Conservation (phyloP, 2,888 invertebrate genomes). For the Chouioia cunea region DNA sequence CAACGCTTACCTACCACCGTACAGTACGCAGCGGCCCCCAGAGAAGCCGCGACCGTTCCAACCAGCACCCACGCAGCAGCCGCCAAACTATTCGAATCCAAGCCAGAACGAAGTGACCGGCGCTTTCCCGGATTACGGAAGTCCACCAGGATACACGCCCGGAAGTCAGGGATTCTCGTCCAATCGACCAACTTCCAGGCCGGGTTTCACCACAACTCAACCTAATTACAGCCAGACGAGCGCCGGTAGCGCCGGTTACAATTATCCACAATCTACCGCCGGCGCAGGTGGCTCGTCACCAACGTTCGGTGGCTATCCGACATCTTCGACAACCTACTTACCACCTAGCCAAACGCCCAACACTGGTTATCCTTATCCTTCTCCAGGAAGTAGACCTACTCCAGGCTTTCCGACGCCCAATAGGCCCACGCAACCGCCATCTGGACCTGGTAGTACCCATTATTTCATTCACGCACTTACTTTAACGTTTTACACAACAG, state of each 20-base stretch:
- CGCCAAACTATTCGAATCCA: slow-evolving; percentile 62
- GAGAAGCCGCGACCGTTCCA: slow-evolving; percentile 81
- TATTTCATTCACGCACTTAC: no score
- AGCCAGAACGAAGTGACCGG: slow-evolving; percentile 55
- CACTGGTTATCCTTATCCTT: slow-evolving; percentile 49
- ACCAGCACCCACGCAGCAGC: slow-evolving; percentile 66
- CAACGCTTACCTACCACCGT: slow-evolving; percentile 72
- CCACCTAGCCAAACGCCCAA: slow-evolving; percentile 38
- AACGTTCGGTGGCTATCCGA: slow-evolving; percentile 48
- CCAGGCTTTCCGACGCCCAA: slow-evolving; percentile 62
- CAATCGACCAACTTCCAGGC: no score
- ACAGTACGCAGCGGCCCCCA: slow-evolving; percentile 70
- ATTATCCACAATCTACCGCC: slow-evolving; percentile 30
- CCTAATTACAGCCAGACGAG: slow-evolving; percentile 58
- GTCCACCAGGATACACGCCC: slow-evolving; percentile 36
- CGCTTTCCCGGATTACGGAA: slow-evolving; percentile 51
- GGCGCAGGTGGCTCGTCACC: slow-evolving; percentile 45
- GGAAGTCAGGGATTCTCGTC: no score
- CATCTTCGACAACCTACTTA: slow-evolving; percentile 52
- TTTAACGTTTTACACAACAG: no score
- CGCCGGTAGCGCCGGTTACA: slow-evolving; percentile 48
- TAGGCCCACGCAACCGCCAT: slow-evolving; percentile 45
- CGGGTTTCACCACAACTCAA: slow-evolving; percentile 49
- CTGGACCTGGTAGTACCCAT: slow-evolving; percentile 12
- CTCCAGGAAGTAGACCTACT: slow-evolving; percentile 48